Conservation (phyloP, 2,113 vertebrate species). For the Psettodes erumei region DNA sequence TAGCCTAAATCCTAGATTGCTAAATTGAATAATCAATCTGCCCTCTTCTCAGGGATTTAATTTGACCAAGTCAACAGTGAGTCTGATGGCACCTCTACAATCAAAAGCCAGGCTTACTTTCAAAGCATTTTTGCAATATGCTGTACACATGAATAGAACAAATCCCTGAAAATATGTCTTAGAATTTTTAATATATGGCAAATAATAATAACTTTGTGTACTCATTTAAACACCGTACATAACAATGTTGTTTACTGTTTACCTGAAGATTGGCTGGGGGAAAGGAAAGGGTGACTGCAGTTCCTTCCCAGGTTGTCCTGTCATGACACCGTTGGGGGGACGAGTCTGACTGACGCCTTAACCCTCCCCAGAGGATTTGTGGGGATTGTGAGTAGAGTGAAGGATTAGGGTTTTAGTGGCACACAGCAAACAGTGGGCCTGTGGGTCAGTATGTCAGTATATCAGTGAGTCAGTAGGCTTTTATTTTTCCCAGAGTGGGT, state of each 20-base stretch:
- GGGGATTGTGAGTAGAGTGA: slow-evolving; percentile 72
- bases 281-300: slow-evolving; percentile 47
- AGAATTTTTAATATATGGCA: neutral
- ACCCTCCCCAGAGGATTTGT: slow-evolving; percentile 71
- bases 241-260: slow-evolving; percentile 43
- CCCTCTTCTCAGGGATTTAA: slow-evolving; percentile 18
- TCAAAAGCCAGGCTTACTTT: slow-evolving; percentile 1
- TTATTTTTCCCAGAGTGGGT: slow-evolving; percentile 63
- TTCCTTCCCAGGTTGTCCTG: slow-evolving; percentile 43
- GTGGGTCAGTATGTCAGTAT: slow-evolving; percentile 88
- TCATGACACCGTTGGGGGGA: slow-evolving; percentile 45
- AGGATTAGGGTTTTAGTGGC: slow-evolving; percentile 80
- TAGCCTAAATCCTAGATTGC: slow-evolving; percentile 1
- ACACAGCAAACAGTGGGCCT: slow-evolving; percentile 74
- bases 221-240: neutral
- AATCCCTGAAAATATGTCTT: neutral
- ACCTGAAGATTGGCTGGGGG: neutral
- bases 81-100: neutral
- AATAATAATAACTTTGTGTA: slow-evolving; percentile 6
- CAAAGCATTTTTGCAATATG: neutral
- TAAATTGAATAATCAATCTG: slow-evolving; percentile 54
- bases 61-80: slow-evolving; percentile 7
- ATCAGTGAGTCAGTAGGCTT: slow-evolving; percentile 87
- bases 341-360: slow-evolving; percentile 67
- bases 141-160: neutral